phyloP scores from a whole-genome alignment of 2,888 invertebrate genomes.

The Tiphia femorata region DNA sequence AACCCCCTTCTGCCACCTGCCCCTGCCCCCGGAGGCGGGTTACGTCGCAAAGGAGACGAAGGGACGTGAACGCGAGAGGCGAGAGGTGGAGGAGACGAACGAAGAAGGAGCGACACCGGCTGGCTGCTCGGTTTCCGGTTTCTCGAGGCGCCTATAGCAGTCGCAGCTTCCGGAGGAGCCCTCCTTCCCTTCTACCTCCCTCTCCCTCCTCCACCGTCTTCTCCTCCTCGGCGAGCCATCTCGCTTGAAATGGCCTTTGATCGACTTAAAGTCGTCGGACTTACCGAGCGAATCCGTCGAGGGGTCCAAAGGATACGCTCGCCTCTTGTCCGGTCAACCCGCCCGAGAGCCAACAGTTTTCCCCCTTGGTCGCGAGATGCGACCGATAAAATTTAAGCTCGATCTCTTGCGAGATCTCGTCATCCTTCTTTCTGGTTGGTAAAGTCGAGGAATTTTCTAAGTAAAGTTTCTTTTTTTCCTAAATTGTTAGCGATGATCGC shows the following conservation, averaged over 20 bases:
- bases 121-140: slow-evolving; percentile 36
- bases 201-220: not conserved
- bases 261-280: not conserved
- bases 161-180: not conserved
- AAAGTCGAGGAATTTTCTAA: too few relatives aligned
- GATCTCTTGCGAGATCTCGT: too few relatives aligned
- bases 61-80: too few relatives aligned
- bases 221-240: not conserved
- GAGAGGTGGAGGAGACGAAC: too few relatives aligned
- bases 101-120: slow-evolving; percentile 12
- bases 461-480: too few relatives aligned
- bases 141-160: slow-evolving; percentile 11
- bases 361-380: too few relatives aligned
- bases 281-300: not conserved
- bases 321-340: too few relatives aligned
- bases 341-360: too few relatives aligned
- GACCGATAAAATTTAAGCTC: too few relatives aligned
- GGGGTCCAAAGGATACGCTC: too few relatives aligned
- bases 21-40: not conserved
- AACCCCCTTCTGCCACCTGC: slow-evolving; percentile 18
- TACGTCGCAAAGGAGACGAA: slow-evolving; percentile 21
- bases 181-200: not conserved
- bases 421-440: too few relatives aligned
- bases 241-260: slow-evolving; percentile 1
- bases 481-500: too few relatives aligned